These are phyloP conservation scores for Tromatobia lineatoria DNA, from an alignment of 2,888 invertebrate species.

Conservation along the genomic window DNA sequence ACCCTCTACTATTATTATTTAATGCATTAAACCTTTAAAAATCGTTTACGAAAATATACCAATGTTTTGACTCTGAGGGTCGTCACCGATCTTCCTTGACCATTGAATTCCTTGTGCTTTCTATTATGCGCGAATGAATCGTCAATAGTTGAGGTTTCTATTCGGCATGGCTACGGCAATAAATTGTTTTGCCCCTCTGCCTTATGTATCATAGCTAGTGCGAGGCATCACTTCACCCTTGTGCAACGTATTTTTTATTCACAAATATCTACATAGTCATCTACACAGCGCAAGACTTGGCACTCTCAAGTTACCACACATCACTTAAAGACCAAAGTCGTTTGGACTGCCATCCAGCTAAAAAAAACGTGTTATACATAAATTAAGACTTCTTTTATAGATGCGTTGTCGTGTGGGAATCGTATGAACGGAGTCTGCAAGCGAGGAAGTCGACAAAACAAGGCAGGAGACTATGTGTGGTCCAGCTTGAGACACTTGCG, in stretches of 20 bases:
- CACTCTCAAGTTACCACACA: conserved; percentile 22
- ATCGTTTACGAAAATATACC: too few relatives aligned
- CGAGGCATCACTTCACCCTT: background rate
- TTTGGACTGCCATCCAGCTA: background rate
- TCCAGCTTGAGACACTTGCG: conserved; percentile 54
- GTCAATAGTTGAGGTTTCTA: too few relatives aligned
- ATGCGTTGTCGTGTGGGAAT: conserved; percentile 59
- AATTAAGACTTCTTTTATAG: conserved; percentile 23
- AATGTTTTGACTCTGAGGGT: too few relatives aligned
- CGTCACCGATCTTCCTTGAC: too few relatives aligned
- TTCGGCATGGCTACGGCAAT: too few relatives aligned
- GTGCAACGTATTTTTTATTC: background rate
- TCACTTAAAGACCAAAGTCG: background rate
- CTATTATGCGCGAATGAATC: too few relatives aligned
- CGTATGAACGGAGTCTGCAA: conserved; percentile 39
- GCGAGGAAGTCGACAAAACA: conserved; percentile 26
- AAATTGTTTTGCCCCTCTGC: conserved; percentile 39
- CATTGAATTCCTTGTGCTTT: too few relatives aligned
- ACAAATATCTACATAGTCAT: conserved; percentile 10
- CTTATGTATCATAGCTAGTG: conserved; percentile 53
- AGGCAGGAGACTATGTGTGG: conserved; percentile 57
- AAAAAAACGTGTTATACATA: conserved; percentile 28
- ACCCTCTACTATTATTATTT: too few relatives aligned
- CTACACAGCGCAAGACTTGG: background rate
- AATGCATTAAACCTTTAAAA: too few relatives aligned